Percentiles rank a stretch among this genome's conserved stretches.
These are phyloP conservation scores for Ctenicera cuprea DNA, from an alignment of 2,888 invertebrate genomes.

Conservation along the genomic window DNA sequence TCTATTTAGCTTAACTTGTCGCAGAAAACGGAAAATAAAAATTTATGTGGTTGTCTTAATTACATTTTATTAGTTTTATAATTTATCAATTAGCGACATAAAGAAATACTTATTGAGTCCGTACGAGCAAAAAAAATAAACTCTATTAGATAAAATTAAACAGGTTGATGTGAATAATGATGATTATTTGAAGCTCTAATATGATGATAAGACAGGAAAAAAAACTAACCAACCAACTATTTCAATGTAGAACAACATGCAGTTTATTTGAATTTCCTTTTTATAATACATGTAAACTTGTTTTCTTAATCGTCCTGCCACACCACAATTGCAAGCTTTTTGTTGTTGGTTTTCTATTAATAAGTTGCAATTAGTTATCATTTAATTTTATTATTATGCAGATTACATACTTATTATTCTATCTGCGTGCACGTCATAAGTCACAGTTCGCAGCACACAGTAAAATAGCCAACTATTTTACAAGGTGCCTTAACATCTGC, in stretches of 20 bases:
- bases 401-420: conserved; percentile 10
- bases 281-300: conserved; percentile 21
- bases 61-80: conserved; percentile 11
- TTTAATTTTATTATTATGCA: conserved; percentile 26
- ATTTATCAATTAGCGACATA: background rate
- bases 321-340: conserved; percentile 8
- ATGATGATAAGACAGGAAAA: background rate
- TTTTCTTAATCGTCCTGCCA: conserved; percentile 25
- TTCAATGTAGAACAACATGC: background rate
- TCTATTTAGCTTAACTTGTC: background rate
- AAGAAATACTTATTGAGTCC: background rate
- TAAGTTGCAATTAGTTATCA: conserved; percentile 11
- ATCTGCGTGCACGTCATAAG: conserved; percentile 5
- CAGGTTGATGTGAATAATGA: conserved; percentile 11
- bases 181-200: conserved; percentile 1
- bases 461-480: background rate
- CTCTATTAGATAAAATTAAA: conserved; percentile 18
- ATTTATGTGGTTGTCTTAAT: background rate
- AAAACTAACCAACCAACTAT: background rate
- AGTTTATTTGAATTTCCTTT: conserved; percentile 26
- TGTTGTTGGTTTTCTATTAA: conserved; percentile 21
- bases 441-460: conserved; percentile 14
- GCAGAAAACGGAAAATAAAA: background rate
- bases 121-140: background rate
- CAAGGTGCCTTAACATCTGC: background rate